Evolutionary conservation across 2,113 vertebrate species (phyloP).

Genomic region (Herpetotheres cachinnans): DNA sequence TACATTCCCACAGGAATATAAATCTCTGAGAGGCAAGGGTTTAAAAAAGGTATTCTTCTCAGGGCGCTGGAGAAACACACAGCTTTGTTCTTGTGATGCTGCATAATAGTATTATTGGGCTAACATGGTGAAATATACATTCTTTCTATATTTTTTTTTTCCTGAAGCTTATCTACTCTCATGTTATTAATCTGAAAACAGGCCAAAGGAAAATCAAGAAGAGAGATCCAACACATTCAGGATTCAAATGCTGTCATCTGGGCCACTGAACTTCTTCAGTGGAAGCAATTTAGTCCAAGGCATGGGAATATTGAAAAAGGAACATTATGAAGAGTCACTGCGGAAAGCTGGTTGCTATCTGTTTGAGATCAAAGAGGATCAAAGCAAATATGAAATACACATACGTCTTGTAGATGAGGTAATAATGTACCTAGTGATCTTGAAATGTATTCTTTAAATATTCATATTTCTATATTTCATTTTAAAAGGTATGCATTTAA

Average conservation of each 20-base stretch:
- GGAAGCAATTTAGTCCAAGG: background rate
- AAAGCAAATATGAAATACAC: conserved; percentile 2
- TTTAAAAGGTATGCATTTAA: background rate
- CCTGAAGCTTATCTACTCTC: background rate
- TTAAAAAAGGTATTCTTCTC: background rate
- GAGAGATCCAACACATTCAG: background rate
- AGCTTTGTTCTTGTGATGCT: background rate
- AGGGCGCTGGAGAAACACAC: background rate
- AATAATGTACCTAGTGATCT: background rate
- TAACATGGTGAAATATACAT: background rate
- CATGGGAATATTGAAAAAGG: background rate
- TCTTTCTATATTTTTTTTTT: background rate
- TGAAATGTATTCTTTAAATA: background rate
- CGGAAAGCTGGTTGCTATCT: background rate
- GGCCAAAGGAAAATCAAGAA: background rate
- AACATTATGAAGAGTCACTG: background rate
- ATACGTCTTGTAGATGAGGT: background rate
- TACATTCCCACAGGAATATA: conserved; percentile 28
- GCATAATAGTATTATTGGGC: background rate
- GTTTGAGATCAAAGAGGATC: background rate
- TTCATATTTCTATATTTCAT: background rate
- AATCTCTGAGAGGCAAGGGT: background rate
- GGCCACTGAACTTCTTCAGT: background rate
- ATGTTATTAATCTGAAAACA: background rate
- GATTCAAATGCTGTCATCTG: background rate